Base-by-base conservation (phyloP, 2,888 invertebrate genomes). In the Nezara viridula region DNA sequence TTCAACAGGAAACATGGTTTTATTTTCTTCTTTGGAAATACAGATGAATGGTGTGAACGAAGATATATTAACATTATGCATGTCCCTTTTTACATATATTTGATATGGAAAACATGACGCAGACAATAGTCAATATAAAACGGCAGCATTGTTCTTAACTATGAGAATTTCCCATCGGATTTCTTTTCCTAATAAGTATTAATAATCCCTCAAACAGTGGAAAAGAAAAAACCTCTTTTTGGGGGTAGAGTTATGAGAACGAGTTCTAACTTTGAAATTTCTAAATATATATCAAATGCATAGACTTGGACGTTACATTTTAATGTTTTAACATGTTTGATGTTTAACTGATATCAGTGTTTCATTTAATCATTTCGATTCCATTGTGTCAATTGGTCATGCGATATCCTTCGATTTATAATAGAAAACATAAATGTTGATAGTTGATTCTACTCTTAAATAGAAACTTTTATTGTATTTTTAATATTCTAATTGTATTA, bases 101-200 rank as follows among this genome's bases (percentile, higher is more conserved):
- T 66, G 32, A 66, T 66, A 32, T 66, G 66, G 32, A 66, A 66
- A 66, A 66, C 27, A 66, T 66, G 66, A 32, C 66, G 16, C 16
- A 66, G 32, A 24, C 32, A 66, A 66, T 66, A 32, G 66, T 32
- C 16, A 16, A 19, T 66, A 66, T 32, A 66, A 66, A 32, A 60
- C 60, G 27, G 60, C 60, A 66, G 32, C 66, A 66, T 66, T 66
- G 66, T 66, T 32, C 66, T 66, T 66, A 66, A 32, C 66, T 19
- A 32, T 66, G 66, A 32, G 66, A 66, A 32, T 66, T 66, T 66
- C 66, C 66, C 66, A 66, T 66, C 6, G 19, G 32, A 66, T 66
- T 66, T 66, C 27, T 32, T 66, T 66, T 66, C 19, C 32, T 32
- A 66, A 66, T 32, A 66, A 66, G 66, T 66, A 32, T 14, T 66